Evolutionary conservation across 2,113 vertebrate genomes (phyloP).

Genomic region (Oncorhynchus clarkii): DNA sequence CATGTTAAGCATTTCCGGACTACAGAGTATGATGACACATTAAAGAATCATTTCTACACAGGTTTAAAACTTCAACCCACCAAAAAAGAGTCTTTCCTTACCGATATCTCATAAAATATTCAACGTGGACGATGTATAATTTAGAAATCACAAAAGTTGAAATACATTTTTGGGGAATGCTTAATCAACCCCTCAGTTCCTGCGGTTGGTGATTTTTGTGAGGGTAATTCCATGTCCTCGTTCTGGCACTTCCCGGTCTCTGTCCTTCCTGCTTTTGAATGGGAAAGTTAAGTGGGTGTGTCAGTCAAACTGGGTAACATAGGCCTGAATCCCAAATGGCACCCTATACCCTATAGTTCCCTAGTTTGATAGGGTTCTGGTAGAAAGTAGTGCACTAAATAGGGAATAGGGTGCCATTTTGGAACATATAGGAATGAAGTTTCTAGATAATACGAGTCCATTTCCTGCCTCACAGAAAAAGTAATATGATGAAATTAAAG

Average conservation of each 20-base stretch:
- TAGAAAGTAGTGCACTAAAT: no score
- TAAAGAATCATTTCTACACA: conserved; percentile 5
- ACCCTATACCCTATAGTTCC: no score
- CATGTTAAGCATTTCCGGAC: neutral
- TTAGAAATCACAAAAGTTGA: conserved; percentile 22
- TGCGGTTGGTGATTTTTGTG: conserved; percentile 2
- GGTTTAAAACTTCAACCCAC: conserved; percentile 5
- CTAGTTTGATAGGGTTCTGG: no score
- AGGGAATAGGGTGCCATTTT: no score
- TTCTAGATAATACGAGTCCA: no score
- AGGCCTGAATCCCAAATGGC: neutral
- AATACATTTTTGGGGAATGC: conserved; percentile 25
- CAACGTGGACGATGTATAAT: conserved; percentile 33
- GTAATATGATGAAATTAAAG: no score
- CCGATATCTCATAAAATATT: conserved; percentile 42
- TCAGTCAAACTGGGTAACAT: neutral
- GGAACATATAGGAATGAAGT: no score
- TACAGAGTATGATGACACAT: neutral
- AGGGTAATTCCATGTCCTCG: conserved; percentile 8
- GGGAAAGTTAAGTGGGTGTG: neutral
- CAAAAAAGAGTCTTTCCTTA: conserved; percentile 8
- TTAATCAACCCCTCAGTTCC: conserved; percentile 10
- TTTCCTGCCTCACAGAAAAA: no score
- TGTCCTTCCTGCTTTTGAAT: conserved; percentile 12
- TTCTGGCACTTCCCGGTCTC: conserved; percentile 5